phyloP scores from a whole-genome alignment of 2,797 vertebrate species.

The Dromococcyx pavoninus region DNA sequence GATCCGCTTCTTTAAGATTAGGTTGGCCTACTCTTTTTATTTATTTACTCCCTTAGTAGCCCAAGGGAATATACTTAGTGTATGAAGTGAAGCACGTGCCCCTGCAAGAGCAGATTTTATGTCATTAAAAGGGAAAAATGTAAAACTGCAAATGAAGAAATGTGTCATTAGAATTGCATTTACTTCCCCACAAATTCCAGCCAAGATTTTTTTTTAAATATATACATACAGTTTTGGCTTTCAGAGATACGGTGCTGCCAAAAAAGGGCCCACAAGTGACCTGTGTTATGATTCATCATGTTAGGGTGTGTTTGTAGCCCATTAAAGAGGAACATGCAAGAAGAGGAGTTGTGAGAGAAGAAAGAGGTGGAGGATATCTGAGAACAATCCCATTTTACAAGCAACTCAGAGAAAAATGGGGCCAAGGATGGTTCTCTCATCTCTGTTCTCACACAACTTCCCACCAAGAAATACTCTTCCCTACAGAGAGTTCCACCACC shows the following conservation, averaged over 20 bases:
- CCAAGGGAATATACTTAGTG: slow-evolving; percentile 7
- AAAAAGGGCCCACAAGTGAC: background rate
- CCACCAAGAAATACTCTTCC: background rate
- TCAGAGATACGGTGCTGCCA: background rate
- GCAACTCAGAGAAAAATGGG: background rate
- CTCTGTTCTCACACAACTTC: background rate
- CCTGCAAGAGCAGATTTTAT: slow-evolving; percentile 31
- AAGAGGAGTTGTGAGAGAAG: background rate
- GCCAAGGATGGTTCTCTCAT: background rate
- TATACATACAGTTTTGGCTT: background rate
- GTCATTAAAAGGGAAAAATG: slow-evolving; percentile 26
- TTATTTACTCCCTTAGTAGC: slow-evolving; percentile 44
- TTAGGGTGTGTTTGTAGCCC: background rate
- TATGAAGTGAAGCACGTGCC: slow-evolving; percentile 29
- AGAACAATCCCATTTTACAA: background rate
- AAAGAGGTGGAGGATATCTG: background rate
- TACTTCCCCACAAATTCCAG: background rate
- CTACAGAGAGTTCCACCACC: background rate
- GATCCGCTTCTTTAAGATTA: slow-evolving; percentile 29
- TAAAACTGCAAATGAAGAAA: slow-evolving; percentile 15
- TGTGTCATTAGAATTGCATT: slow-evolving; percentile 21
- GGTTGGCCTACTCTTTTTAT: slow-evolving; percentile 21
- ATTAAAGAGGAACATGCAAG: background rate
- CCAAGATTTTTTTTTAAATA: background rate
- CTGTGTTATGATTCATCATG: background rate